phyloP scores from a whole-genome alignment of 2,888 invertebrate genomes.

The Ichneumon xanthorius region DNA sequence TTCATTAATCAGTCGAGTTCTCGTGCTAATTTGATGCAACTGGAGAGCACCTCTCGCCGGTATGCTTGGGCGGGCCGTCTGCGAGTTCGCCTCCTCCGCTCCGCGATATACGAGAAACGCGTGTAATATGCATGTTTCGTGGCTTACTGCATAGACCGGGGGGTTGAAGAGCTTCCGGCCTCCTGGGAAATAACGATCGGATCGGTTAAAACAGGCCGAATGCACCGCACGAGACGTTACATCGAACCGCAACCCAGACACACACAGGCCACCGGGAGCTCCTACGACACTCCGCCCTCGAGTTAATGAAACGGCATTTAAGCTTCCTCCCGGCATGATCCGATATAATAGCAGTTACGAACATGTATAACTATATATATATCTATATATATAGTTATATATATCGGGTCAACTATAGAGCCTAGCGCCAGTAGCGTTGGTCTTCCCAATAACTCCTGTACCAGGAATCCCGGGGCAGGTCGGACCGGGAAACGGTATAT shows the following conservation, averaged over 20 bases:
- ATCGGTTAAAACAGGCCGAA: slow-evolving; percentile 58
- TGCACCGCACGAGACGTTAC: slow-evolving; percentile 55
- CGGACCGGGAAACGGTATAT: slow-evolving; percentile 41
- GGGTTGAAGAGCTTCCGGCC: slow-evolving; percentile 41
- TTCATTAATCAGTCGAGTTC: slow-evolving; percentile 70
- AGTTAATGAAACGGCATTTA: slow-evolving; percentile 67
- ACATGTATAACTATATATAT: slow-evolving; percentile 3
- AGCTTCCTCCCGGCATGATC: slow-evolving; percentile 48
- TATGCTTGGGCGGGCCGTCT: slow-evolving; percentile 28
- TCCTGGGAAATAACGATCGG: slow-evolving; percentile 65
- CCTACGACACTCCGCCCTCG: slow-evolving; percentile 20
- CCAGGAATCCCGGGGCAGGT: slow-evolving; percentile 33
- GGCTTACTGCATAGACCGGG: slow-evolving; percentile 22
- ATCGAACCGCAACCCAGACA: slow-evolving; percentile 35
- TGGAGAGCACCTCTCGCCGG: slow-evolving; percentile 30
- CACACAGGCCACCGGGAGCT: background rate
- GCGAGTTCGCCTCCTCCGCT: slow-evolving; percentile 48
- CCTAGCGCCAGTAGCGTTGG: slow-evolving; percentile 2
- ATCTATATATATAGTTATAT: background rate
- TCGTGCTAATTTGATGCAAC: slow-evolving; percentile 67
- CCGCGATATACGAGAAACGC: slow-evolving; percentile 47
- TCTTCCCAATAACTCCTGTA: slow-evolving; percentile 39
- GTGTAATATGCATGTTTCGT: slow-evolving; percentile 63
- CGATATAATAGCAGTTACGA: slow-evolving; percentile 24
- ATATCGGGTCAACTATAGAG: background rate